These are phyloP conservation scores for Gibbula magus DNA, from an alignment of 2,888 invertebrate species.

Conservation along the genomic window DNA sequence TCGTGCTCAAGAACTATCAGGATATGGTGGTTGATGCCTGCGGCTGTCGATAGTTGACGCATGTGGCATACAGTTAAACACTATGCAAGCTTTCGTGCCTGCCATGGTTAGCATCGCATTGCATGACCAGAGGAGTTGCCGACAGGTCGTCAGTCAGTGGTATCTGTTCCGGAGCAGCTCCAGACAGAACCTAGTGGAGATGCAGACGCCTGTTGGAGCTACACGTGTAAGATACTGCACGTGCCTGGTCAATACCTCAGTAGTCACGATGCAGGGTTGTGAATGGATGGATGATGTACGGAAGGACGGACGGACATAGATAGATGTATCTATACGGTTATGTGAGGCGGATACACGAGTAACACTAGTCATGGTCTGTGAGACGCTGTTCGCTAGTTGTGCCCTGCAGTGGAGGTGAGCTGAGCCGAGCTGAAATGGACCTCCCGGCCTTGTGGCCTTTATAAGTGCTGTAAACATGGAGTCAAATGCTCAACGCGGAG, in stretches of 20 bases:
- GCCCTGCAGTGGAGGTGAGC: too few species aligned
- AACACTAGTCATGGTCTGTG: background rate
- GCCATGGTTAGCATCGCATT: background rate
- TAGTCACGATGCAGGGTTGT: background rate
- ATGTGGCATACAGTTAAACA: background rate
- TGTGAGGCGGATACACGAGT: background rate
- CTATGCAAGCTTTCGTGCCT: slow-evolving; percentile 20
- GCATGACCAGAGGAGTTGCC: background rate
- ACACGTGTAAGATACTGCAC: background rate
- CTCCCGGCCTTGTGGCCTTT: too few species aligned
- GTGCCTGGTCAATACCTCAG: slow-evolving; percentile 13
- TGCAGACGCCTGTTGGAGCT: background rate
- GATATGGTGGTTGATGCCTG: slow-evolving; percentile 99
- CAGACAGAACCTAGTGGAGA: background rate
- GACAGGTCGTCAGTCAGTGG: background rate
- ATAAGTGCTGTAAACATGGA: background rate
- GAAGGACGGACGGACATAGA: too few species aligned
- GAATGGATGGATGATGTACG: background rate
- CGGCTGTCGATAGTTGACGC: slow-evolving; percentile 88
- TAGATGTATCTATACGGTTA: too few species aligned
- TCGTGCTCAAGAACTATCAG: slow-evolving; percentile 98
- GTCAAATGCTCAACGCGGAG: background rate
- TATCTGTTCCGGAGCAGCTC: background rate
- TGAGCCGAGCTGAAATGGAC: too few species aligned
- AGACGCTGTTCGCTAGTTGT: too few species aligned